Evolutionary conservation across 2,888 invertebrate genomes (phyloP).

Genomic region (Caenorhabditis becei): DNA sequence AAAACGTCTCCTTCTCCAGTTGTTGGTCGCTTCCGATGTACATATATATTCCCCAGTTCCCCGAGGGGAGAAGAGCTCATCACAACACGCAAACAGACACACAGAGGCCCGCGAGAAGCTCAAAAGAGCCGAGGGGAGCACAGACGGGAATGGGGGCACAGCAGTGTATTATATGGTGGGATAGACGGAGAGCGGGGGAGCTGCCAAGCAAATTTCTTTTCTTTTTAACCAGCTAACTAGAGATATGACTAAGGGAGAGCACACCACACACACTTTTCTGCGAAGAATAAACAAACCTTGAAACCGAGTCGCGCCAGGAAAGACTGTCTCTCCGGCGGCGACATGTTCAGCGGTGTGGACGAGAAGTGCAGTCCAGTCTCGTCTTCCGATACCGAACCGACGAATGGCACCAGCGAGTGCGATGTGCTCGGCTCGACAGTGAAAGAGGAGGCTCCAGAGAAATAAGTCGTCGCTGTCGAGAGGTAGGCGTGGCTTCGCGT

Average conservation of each 20-base stretch:
- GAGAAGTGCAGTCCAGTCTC: slow-evolving; percentile 67
- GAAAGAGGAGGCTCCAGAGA: slow-evolving; percentile 49
- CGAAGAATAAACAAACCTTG: slow-evolving; percentile 53
- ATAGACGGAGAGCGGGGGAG: neutral
- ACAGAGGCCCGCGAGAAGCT: slow-evolving; percentile 6
- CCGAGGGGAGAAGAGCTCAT: slow-evolving; percentile 25
- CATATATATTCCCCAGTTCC: slow-evolving; percentile 49
- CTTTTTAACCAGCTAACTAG: slow-evolving; percentile 31
- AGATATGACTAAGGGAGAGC: neutral
- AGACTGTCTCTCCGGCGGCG: slow-evolving; percentile 55
- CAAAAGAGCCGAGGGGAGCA: slow-evolving; percentile 22
- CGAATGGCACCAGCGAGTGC: slow-evolving; percentile 33
- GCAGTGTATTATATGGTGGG: slow-evolving; percentile 50
- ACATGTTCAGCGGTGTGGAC: slow-evolving; percentile 62
- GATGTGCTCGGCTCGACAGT: neutral
- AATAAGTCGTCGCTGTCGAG: slow-evolving; percentile 57
- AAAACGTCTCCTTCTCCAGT: slow-evolving; percentile 18
- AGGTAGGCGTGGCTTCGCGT: slow-evolving; percentile 55
- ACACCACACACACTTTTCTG: slow-evolving; percentile 5
- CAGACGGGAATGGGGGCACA: slow-evolving; percentile 44
- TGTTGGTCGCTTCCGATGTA: slow-evolving; percentile 21
- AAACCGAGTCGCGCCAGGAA: slow-evolving; percentile 66
- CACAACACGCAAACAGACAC: slow-evolving; percentile 36
- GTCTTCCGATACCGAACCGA: slow-evolving; percentile 65
- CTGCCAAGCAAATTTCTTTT: slow-evolving; percentile 4